Percentiles rank a stretch among this genome's conserved stretches.
These are phyloP conservation scores for Nerophis lumbriciformis DNA, from an alignment of 2,113 vertebrate species.

Conservation along the genomic window DNA sequence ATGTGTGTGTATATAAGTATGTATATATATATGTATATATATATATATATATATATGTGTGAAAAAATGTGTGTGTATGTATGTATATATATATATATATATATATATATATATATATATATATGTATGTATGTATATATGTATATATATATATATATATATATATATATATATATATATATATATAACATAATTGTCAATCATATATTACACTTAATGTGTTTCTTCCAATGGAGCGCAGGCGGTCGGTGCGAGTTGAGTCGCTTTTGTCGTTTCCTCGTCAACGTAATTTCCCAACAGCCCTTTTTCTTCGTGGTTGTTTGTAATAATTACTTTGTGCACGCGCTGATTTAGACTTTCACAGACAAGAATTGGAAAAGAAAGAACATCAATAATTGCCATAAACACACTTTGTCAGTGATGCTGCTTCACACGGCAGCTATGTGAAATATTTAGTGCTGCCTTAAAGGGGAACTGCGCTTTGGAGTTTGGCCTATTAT, in stretches of 20 bases:
- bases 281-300: slow-evolving; percentile 4
- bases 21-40: too few relatives aligned
- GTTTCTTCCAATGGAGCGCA: background rate
- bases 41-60: too few relatives aligned
- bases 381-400: background rate
- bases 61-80: too few relatives aligned
- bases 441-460: slow-evolving; percentile 12
- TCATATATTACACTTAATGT: too few relatives aligned
- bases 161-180: too few relatives aligned
- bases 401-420: slow-evolving; percentile 24
- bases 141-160: too few relatives aligned
- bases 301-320: slow-evolving; percentile 10
- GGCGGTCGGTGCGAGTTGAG: background rate
- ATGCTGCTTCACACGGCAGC: slow-evolving; percentile 15
- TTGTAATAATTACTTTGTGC: background rate
- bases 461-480: background rate
- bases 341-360: background rate
- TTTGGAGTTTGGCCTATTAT: too few relatives aligned
- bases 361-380: slow-evolving; percentile 8
- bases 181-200: too few relatives aligned
- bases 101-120: too few relatives aligned
- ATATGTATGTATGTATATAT: too few relatives aligned
- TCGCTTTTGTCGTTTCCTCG: slow-evolving; percentile 5
- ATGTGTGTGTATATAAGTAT: too few relatives aligned
- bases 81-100: too few relatives aligned